These are phyloP conservation scores for Planococcus citri DNA, from an alignment of 1,140 invertebrate genomes.

Conservation along the genomic window DNA sequence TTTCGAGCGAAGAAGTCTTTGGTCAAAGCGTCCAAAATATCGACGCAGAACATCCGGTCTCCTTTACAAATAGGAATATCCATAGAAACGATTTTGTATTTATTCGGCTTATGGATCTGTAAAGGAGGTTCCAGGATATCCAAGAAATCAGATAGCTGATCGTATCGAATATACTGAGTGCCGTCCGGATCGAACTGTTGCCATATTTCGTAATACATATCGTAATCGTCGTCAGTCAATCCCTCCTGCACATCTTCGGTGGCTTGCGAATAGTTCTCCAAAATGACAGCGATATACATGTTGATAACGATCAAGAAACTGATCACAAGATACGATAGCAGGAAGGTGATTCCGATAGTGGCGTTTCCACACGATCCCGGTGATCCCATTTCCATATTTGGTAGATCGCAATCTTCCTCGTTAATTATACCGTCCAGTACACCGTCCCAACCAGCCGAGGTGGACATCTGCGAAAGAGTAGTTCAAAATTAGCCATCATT, in stretches of 20 bases:
- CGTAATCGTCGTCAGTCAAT: slow-evolving; percentile 95
- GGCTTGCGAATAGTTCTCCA: slow-evolving; percentile 96
- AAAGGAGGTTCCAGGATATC: slow-evolving; percentile 86
- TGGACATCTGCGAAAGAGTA: slow-evolving; percentile 76
- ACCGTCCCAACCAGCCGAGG: slow-evolving; percentile 93
- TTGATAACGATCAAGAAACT: slow-evolving; percentile 97
- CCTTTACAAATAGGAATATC: slow-evolving; percentile 96
- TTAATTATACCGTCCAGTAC: slow-evolving; percentile 93
- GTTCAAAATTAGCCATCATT: too few relatives aligned
- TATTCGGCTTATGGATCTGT: slow-evolving; percentile 95
- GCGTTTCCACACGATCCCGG: slow-evolving; percentile 85
- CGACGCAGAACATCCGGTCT: slow-evolving; percentile 92
- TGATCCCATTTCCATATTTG: slow-evolving; percentile 71
- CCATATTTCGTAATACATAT: slow-evolving; percentile 99
- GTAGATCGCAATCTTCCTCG: slow-evolving; percentile 78
- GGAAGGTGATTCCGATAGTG: slow-evolving; percentile 83
- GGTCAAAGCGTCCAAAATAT: slow-evolving; percentile 90
- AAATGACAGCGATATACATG: slow-evolving; percentile 98
- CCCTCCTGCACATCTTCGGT: slow-evolving; percentile 98
- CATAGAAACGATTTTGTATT: slow-evolving; percentile 97
- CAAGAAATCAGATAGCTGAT: slow-evolving; percentile 85
- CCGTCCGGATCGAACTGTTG: slow-evolving; percentile 96
- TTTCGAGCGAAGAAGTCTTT: slow-evolving; percentile 95
- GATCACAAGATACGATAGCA: slow-evolving; percentile 92
- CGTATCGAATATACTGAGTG: slow-evolving; percentile 90